A percentile compares a stretch with the other conserved stretches of the same genome.
These are phyloP conservation scores for Helobdella robusta DNA, from an alignment of 2,888 invertebrate genomes.

Conservation along the genomic window DNA sequence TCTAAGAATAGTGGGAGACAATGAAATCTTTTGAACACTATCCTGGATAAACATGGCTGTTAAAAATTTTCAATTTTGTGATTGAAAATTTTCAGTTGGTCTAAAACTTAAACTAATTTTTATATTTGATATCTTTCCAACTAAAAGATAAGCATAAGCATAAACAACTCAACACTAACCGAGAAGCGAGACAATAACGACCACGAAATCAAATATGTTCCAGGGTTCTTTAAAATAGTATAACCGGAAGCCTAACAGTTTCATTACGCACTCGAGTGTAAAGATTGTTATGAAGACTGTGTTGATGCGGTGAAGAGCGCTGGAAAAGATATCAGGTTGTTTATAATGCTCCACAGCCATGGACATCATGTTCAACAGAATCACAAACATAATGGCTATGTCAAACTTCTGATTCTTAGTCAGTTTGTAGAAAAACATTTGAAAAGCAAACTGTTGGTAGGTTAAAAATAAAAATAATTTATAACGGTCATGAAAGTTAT, in stretches of 20 bases:
- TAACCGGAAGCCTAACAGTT: conserved; percentile 91
- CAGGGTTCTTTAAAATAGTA: conserved; percentile 98
- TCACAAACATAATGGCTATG: conserved; percentile 98
- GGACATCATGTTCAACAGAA: conserved; percentile 93
- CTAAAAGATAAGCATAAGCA: background rate
- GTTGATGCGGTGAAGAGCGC: conserved; percentile 79
- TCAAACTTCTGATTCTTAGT: conserved; percentile 97
- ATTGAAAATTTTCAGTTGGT: too few species aligned
- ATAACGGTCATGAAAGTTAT: background rate
- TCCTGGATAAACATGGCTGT: conserved; percentile 19
- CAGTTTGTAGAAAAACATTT: conserved; percentile 92
- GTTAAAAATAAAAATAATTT: background rate
- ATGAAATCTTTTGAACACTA: conserved; percentile 2
- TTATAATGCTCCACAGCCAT: conserved; percentile 97
- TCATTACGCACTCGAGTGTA: conserved; percentile 92
- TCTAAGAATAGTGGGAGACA: conserved; percentile 91
- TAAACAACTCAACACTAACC: conserved; percentile 54
- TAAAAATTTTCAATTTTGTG: background rate
- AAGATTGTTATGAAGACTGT: conserved; percentile 97
- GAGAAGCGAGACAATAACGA: conserved; percentile 94
- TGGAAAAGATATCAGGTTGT: conserved; percentile 56
- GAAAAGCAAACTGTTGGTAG: conserved; percentile 74
- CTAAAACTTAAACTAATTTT: background rate
- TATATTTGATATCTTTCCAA: background rate
- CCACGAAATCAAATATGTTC: conserved; percentile 98